Percentiles rank a stretch among this genome's conserved stretches.
phyloP scores from a whole-genome alignment of 2,113 vertebrate genomes.

The Lamprotornis superbus region DNA sequence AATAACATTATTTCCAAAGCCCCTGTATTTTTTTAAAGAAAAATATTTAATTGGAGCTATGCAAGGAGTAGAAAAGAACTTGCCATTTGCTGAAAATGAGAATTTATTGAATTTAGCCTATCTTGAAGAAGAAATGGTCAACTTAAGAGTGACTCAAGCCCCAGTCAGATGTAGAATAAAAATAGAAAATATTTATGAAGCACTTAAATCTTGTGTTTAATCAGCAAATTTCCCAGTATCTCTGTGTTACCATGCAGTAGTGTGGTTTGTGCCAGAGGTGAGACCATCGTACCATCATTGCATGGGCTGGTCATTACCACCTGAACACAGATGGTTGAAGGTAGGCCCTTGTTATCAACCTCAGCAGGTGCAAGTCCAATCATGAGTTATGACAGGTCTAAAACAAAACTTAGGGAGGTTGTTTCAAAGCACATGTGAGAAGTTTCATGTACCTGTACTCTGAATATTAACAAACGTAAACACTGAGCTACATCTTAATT shows the following conservation, averaged over 20 bases:
- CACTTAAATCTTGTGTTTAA: neutral
- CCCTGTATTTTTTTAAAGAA: neutral
- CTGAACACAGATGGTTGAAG: neutral
- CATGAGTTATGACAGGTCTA: neutral
- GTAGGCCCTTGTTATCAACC: neutral
- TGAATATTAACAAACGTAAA: neutral
- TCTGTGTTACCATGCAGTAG: neutral
- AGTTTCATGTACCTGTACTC: neutral
- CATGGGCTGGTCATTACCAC: no score
- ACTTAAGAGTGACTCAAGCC: neutral
- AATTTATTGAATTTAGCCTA: neutral
- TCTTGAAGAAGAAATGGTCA: neutral
- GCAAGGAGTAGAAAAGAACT: neutral
- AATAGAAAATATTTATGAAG: neutral
- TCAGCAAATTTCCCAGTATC: neutral
- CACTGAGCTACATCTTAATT: neutral
- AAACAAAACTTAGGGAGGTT: neutral
- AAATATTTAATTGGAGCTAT: neutral
- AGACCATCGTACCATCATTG: fast-evolving
- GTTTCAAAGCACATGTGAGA: neutral
- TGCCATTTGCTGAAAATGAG: neutral
- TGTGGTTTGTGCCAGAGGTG: neutral
- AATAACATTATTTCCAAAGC: neutral
- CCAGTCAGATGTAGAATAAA: neutral
- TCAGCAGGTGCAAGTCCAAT: neutral